Conservation (phyloP, 2,888 invertebrate genomes). For the Cosmia trapezina region DNA sequence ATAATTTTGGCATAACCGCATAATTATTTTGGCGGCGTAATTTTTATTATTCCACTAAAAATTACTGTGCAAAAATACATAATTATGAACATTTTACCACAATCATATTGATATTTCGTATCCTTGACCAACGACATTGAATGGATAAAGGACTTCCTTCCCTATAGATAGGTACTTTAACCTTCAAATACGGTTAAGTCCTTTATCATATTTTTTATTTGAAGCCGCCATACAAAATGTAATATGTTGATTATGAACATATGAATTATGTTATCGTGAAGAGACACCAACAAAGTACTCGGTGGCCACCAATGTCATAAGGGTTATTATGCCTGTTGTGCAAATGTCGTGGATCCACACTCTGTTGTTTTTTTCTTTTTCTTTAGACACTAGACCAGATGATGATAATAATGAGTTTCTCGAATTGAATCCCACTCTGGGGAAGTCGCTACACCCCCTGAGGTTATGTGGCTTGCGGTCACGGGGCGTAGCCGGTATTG, state of each 20-base stretch:
- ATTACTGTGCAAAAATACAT: neutral
- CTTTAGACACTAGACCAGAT: neutral
- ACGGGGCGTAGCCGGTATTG: too few relatives aligned
- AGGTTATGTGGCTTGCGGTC: too few relatives aligned
- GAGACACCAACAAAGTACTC: too few relatives aligned
- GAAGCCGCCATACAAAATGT: neutral
- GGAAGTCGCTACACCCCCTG: too few relatives aligned
- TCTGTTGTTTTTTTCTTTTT: neutral
- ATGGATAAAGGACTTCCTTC: conserved; percentile 43
- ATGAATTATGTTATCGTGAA: neutral
- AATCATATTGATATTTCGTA: neutral
- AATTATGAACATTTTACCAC: neutral
- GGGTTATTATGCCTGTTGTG: neutral
- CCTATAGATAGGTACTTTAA: conserved; percentile 15
- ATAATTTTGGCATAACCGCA: neutral
- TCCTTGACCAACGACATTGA: conserved; percentile 34
- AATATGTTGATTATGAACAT: too few relatives aligned
- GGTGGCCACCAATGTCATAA: too few relatives aligned
- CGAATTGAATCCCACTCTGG: too few relatives aligned
- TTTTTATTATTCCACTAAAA: neutral
- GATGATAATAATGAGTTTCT: neutral
- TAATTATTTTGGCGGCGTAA: neutral
- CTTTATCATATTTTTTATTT: neutral
- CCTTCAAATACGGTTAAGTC: conserved; percentile 22
- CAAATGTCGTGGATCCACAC: neutral